These are phyloP conservation scores for Heloderma charlesbogerti DNA, from an alignment of 2,113 vertebrate genomes.

Conservation along the genomic window DNA sequence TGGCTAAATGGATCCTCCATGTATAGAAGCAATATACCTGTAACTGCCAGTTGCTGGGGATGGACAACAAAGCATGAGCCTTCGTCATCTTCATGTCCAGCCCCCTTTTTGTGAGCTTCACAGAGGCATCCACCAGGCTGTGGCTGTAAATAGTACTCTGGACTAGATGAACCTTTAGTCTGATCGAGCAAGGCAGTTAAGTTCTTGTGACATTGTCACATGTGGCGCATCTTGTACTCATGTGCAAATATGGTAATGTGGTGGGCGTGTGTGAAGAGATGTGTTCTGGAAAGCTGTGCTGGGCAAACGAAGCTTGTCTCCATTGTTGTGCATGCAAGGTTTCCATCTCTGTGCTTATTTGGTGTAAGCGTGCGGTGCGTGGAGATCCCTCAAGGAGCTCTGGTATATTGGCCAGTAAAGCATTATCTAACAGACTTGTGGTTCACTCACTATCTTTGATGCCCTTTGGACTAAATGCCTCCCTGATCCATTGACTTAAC, in stretches of 20 bases:
- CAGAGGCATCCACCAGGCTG: too few species aligned
- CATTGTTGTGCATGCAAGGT: not conserved
- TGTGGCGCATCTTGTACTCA: not conserved
- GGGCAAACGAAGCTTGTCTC: not conserved
- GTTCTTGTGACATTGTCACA: not conserved
- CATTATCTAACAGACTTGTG: not conserved
- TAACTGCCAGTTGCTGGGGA: not conserved
- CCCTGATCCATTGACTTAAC: slow-evolving; percentile 8
- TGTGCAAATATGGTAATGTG: not conserved
- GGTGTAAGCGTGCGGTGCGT: not conserved
- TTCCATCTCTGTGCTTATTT: not conserved
- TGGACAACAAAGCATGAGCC: not conserved
- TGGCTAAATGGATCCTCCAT: not conserved
- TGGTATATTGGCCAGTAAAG: not conserved
- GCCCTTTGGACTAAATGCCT: slow-evolving; percentile 6
- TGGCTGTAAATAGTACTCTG: not conserved
- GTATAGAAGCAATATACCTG: not conserved
- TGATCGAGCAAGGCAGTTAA: not conserved
- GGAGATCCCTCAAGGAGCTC: not conserved
- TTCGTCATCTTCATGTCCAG: not conserved
- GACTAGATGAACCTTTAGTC: not conserved
- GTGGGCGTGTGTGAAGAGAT: not conserved
- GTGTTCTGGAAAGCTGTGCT: not conserved
- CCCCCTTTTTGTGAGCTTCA: not conserved
- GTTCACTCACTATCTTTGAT: not conserved